A percentile compares a stretch with the other conserved stretches of the same genome.
phyloP scores from a whole-genome alignment of 2,888 invertebrate genomes.

The Artemia sinica region DNA sequence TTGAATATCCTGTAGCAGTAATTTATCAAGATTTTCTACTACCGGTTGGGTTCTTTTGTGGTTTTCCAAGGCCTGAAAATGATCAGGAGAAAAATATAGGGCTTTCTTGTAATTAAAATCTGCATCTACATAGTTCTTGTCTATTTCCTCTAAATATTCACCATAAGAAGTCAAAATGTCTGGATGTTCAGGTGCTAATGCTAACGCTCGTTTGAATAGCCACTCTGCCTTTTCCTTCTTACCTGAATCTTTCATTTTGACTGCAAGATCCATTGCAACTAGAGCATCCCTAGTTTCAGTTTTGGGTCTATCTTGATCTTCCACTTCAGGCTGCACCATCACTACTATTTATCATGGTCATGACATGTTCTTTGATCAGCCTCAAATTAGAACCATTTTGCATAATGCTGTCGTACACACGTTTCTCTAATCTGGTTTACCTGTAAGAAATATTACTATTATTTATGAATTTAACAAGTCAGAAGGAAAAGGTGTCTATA shows the following conservation, averaged over 20 bases:
- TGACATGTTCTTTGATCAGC: too few relatives aligned
- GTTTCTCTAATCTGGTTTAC: too few relatives aligned
- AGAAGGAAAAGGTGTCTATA: too few relatives aligned
- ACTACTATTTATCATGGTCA: too few relatives aligned
- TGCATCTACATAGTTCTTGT: conserved; percentile 67
- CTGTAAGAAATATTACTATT: too few relatives aligned
- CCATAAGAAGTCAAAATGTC: conserved; percentile 83
- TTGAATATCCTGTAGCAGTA: conserved; percentile 58
- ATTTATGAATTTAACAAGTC: too few relatives aligned
- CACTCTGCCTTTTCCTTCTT: conserved; percentile 70
- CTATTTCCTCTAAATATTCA: conserved; percentile 70
- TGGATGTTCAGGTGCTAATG: conserved; percentile 74
- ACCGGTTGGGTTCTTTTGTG: conserved; percentile 67
- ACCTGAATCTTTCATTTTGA: conserved; percentile 62
- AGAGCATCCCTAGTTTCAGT: conserved; percentile 52
- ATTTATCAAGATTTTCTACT: conserved; percentile 71
- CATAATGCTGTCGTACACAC: too few relatives aligned
- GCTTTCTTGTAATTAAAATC: conserved; percentile 74
- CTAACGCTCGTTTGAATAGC: conserved; percentile 66
- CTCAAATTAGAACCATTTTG: too few relatives aligned
- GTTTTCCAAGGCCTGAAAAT: conserved; percentile 58
- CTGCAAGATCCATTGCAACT: conserved; percentile 61
- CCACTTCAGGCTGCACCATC: too few relatives aligned
- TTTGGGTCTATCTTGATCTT: conserved; percentile 22
- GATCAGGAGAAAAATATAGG: conserved; percentile 61